phyloP scores from a whole-genome alignment of 2,797 vertebrate species.

The Crax fasciolata region DNA sequence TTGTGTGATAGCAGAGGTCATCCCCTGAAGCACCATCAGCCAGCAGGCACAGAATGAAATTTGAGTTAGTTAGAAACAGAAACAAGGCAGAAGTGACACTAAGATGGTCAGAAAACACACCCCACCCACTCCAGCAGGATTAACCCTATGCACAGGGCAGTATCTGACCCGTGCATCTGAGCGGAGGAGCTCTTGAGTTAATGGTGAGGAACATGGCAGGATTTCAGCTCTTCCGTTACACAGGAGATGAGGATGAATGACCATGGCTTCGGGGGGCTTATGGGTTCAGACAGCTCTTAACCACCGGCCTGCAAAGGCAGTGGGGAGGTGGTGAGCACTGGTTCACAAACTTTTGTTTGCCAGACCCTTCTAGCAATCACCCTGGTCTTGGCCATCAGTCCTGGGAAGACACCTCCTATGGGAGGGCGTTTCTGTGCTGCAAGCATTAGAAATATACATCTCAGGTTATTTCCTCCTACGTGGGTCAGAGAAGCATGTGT shows the following conservation, averaged over 20 bases:
- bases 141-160: neutral
- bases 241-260: neutral
- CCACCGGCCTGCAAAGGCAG: neutral
- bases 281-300: neutral
- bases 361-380: constrained; percentile 49
- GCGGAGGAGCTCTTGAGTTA: neutral
- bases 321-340: neutral
- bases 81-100: neutral
- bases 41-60: neutral
- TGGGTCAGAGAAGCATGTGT: neutral
- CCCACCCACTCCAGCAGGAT: neutral
- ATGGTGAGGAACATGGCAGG: neutral
- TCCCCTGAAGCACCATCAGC: neutral
- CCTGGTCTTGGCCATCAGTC: constrained; percentile 56
- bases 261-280: neutral
- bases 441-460: neutral
- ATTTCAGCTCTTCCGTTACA: neutral
- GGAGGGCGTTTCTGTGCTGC: constrained; percentile 44
- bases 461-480: neutral
- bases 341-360: constrained; percentile 34
- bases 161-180: neutral
- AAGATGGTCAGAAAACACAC: neutral
- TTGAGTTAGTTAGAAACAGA: neutral
- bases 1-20: neutral
- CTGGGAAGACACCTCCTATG: constrained; percentile 74